Base-by-base conservation (phyloP, 2,113 vertebrate genomes). In the Antennarius striatus region DNA sequence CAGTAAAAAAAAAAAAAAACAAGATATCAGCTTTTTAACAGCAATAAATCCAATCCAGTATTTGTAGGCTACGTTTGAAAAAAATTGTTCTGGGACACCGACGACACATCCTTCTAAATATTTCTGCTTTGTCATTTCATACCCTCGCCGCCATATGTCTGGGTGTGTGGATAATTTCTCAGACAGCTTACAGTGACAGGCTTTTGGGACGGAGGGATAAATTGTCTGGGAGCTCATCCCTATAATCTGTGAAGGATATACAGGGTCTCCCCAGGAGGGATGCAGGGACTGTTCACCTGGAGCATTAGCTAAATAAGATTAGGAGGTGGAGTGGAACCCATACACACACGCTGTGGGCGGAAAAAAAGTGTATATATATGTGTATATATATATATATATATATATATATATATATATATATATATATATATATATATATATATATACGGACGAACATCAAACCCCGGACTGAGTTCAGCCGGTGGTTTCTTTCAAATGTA, bases 221-320 rank as follows among this genome's bases (percentile, higher is more conserved):
- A 22, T 88, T 82, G 86, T 86, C 83, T 88, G 80, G 79, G 66
- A 87, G 80, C 79, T 88, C 88, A 87, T 88, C 82, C 85, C 67
- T 81, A 80, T 91, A 91, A 89, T 90, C 85, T 88, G 86, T 79
- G 68, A 73, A 86, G 85, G 83, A 88, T 87, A 87, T 76, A 89
- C 86, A 86, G 84, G 89, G 89, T 82, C 80, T 88, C 88, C 86
- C 78, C 70, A 52, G 87, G 89, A 83, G 29, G 63, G 58, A 77
- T 76, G 74, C 81, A 88, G 79, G 84, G 88, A 86, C 84, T 63
- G 82, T 63, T 87, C 88, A 90, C 88, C 86, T 91, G 82, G 80
- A 86, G 89, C 73, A 86, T 90, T 80, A 80, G 71, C 81, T 74
- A 87, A 91, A 90, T 88, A 86, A 86, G 89, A 90, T 91, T 90